Percentiles rank a stretch among this genome's conserved stretches.
Evolutionary conservation across 2,888 invertebrate genomes (phyloP).

Genomic region (Orchesellides sinensis): DNA sequence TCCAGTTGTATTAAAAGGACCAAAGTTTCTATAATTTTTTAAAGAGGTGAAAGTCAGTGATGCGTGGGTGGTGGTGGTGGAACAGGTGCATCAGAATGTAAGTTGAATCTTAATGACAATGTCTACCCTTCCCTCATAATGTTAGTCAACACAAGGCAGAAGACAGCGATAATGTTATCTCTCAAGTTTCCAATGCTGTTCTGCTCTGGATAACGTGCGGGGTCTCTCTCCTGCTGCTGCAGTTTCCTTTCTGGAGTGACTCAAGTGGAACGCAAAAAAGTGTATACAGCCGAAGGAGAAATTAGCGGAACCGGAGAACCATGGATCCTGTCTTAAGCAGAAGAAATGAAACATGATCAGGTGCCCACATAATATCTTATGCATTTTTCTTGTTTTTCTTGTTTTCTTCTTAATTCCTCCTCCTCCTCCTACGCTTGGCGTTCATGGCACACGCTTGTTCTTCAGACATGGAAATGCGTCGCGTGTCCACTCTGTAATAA

Average conservation of each 20-base stretch:
- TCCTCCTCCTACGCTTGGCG: slow-evolving; percentile 7
- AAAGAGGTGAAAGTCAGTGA: slow-evolving; percentile 63
- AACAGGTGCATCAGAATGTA: slow-evolving; percentile 49
- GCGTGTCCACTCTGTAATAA: slow-evolving; percentile 65
- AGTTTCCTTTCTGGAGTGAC: slow-evolving; percentile 64
- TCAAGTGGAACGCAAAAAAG: slow-evolving; percentile 56
- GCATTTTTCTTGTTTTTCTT: not conserved
- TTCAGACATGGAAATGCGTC: too few relatives aligned
- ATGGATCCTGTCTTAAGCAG: slow-evolving; percentile 63
- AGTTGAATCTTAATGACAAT: slow-evolving; percentile 36
- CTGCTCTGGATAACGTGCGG: slow-evolving; percentile 62
- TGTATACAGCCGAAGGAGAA: slow-evolving; percentile 24
- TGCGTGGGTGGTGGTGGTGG: slow-evolving; percentile 58
- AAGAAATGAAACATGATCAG: slow-evolving; percentile 27
- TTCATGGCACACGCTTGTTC: slow-evolving; percentile 41
- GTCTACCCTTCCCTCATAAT: not conserved
- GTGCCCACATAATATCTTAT: slow-evolving; percentile 28
- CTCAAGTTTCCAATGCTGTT: slow-evolving; percentile 3
- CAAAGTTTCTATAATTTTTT: slow-evolving; percentile 46
- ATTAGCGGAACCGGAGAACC: slow-evolving; percentile 66
- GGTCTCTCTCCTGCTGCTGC: slow-evolving; percentile 40
- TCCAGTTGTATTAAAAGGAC: slow-evolving; percentile 44
- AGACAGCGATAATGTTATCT: not conserved
- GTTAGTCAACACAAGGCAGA: slow-evolving; percentile 27
- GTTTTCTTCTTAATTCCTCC: not conserved